Conservation (phyloP, 2,113 vertebrate species). For the Lagopus muta region DNA sequence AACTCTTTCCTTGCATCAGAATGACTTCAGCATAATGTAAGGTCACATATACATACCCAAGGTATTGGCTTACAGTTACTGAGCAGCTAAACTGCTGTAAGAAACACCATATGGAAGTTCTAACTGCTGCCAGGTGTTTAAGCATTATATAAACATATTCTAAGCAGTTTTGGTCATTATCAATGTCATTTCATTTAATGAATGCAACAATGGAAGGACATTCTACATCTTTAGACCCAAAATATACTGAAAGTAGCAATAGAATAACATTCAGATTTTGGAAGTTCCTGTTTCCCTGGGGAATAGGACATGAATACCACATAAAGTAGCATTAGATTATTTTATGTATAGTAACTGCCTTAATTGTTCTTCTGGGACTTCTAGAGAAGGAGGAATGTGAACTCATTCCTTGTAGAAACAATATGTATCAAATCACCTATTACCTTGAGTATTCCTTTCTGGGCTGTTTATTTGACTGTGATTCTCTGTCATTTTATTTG, state of each 20-base stretch:
- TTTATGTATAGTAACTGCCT: background rate
- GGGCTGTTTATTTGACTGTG: background rate
- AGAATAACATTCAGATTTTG: background rate
- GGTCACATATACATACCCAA: background rate
- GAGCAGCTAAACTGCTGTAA: background rate
- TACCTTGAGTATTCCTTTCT: background rate
- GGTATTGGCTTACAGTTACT: background rate
- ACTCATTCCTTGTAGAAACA: background rate
- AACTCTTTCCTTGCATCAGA: background rate
- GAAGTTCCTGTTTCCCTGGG: background rate
- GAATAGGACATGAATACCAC: background rate
- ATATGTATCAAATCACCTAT: background rate
- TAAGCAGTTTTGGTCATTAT: background rate
- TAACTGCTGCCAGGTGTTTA: background rate
- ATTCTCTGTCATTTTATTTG: background rate
- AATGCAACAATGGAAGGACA: background rate
- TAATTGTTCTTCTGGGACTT: background rate
- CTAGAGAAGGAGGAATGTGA: background rate
- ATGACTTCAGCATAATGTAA: background rate
- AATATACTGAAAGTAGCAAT: background rate
- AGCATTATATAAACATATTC: background rate
- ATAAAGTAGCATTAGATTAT: background rate
- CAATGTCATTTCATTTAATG: background rate
- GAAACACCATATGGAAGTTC: background rate
- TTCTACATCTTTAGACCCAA: background rate